Evolutionary conservation across 2,888 invertebrate genomes (phyloP).

Genomic region (Drosophila longiperda): DNA sequence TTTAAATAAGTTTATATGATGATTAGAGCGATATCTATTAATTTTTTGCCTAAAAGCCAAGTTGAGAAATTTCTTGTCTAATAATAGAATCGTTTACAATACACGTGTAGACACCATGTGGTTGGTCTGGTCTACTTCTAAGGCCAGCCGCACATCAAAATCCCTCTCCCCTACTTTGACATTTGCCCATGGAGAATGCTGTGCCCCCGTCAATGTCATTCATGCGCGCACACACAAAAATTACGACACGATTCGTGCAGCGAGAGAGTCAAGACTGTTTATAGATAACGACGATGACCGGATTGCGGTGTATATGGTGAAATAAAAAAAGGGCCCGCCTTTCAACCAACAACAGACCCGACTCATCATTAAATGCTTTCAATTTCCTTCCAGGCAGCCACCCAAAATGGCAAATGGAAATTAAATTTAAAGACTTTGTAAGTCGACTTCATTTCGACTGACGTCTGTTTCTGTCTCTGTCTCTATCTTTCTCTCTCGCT

Average conservation of each 20-base stretch:
- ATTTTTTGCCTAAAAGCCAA: not conserved
- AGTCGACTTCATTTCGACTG: constrained; percentile 66
- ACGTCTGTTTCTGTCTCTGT: not conserved
- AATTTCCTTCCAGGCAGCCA: constrained; percentile 43
- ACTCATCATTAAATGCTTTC: constrained; percentile 71
- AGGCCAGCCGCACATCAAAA: constrained; percentile 33
- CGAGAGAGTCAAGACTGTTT: constrained; percentile 37
- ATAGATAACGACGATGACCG: constrained; percentile 24
- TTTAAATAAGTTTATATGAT: constrained; percentile 42
- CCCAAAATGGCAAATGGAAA: constrained; percentile 51
- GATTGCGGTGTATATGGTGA: not conserved
- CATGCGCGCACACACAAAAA: constrained; percentile 51
- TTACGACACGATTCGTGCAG: constrained; percentile 52
- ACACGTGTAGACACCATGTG: constrained; percentile 43
- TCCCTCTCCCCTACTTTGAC: constrained; percentile 51
- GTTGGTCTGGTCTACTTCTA: constrained; percentile 48
- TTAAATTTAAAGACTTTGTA: constrained; percentile 78
- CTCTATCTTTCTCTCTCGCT: not conserved
- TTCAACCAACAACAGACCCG: constrained; percentile 46
- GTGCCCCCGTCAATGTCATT: constrained; percentile 54
- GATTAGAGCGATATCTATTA: constrained; percentile 41
- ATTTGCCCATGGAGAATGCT: constrained; percentile 65
- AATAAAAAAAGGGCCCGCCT: constrained; percentile 20
- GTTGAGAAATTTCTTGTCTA: constrained; percentile 30
- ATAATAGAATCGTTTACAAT: constrained; percentile 42